Base-by-base conservation (phyloP, 2,888 invertebrate genomes). In the Helicoverpa assulta region DNA sequence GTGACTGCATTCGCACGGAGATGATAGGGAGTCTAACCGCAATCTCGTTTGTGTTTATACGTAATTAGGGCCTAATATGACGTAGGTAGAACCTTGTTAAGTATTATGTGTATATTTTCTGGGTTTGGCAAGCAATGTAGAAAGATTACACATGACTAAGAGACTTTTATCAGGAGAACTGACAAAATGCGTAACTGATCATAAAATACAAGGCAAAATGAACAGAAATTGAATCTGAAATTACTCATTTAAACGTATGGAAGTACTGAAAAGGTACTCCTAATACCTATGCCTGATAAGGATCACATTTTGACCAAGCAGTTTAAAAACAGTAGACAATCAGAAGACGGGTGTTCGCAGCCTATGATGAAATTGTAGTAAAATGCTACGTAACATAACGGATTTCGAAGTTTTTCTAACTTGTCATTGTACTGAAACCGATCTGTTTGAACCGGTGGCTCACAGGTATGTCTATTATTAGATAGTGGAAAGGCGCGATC, bases 391-490 rank as follows among this genome's bases (percentile, higher is more conserved):
- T 29, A 50, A 68, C 52, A 2, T 76, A 76, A 76, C 53, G 77
- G 52, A 76, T 61, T 61, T 40, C 26, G 19, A 5, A 47, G 8
- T 33, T 76, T 57, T 76, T 58, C 21, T 33, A 4, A 37, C 12
- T 14, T 40, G 63, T 10, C 10, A 59, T 56, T 51, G 18, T 52
- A 18, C 14, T 6, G 47, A 56, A 77, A 55, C 51, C 57, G 47
- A 71, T 77, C 56, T 47, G 12, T 72, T 60, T 57, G 40, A 65
- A 7, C 26, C 50, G 50, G n/a, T 47, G 21, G 77, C 54, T 47
- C 37, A n/a, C 7, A 51, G 16, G 58, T 76, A 57, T 72, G 72
- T 76, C 55, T 73, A 73, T 73, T 67, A 58, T 26, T 37, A 8
- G 3, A 21, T 10, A 54, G 52, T 56, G 59, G 43, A 14, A 64